Percentiles rank a stretch among this genome's conserved stretches.
phyloP scores from a whole-genome alignment of 2,797 vertebrate genomes.

The Selene dorsalis region DNA sequence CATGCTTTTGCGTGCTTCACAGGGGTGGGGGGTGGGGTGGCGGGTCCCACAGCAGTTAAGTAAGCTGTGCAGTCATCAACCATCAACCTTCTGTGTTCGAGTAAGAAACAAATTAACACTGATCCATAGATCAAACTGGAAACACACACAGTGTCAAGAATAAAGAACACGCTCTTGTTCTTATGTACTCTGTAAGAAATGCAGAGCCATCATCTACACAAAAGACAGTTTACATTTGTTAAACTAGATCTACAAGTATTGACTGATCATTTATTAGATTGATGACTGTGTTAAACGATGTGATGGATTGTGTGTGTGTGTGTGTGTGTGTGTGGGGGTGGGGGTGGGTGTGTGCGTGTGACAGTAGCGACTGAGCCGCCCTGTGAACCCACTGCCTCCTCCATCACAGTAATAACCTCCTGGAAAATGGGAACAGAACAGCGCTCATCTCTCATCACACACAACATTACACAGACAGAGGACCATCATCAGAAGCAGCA shows the following conservation, averaged over 20 bases:
- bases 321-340: slow-evolving; percentile 12
- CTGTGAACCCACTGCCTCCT: slow-evolving; percentile 40
- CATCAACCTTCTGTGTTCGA: slow-evolving; percentile 48
- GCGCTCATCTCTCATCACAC: slow-evolving; percentile 59
- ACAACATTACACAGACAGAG: slow-evolving; percentile 52
- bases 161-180: slow-evolving; percentile 20
- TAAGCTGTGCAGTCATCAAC: slow-evolving; percentile 43
- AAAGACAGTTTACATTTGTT: not conserved
- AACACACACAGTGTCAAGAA: slow-evolving; percentile 29
- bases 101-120: slow-evolving; percentile 53
- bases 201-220: slow-evolving; percentile 20
- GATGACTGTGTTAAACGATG: slow-evolving; percentile 26
- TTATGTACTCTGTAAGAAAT: slow-evolving; percentile 1
- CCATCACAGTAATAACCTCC: slow-evolving; percentile 70
- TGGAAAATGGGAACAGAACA: slow-evolving; percentile 50
- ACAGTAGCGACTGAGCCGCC: slow-evolving; percentile 34
- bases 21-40: slow-evolving; percentile 23
- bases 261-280: slow-evolving; percentile 38
- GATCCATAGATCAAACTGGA: slow-evolving; percentile 29
- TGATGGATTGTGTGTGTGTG: not conserved
- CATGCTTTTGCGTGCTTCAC: slow-evolving; percentile 48
- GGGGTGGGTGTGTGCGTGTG: slow-evolving; percentile 24
- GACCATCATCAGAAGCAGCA: slow-evolving; percentile 49
- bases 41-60: slow-evolving; percentile 43
- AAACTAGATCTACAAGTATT: slow-evolving; percentile 22